Evolutionary conservation across 2,888 invertebrate species (phyloP).

Genomic region (Acheta domesticus): DNA sequence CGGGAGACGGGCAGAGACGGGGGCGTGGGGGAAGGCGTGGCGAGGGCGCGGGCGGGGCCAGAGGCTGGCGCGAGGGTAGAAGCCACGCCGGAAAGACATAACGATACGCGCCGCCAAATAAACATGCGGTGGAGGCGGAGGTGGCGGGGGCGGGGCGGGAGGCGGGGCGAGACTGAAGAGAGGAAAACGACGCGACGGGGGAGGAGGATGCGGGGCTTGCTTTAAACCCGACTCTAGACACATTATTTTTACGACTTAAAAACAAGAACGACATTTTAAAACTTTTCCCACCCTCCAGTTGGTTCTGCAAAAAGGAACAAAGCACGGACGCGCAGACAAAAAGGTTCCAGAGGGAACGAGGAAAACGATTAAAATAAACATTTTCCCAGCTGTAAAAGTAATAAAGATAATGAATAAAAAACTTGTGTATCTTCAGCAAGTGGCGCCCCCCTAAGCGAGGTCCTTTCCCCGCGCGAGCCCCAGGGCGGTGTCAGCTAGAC

Average conservation of each 20-base stretch:
- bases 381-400: slow-evolving; percentile 21
- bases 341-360: slow-evolving; percentile 19
- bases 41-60: too few relatives aligned
- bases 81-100: too few relatives aligned
- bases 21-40: too few relatives aligned
- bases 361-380: slow-evolving; percentile 26
- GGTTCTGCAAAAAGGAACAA: neutral
- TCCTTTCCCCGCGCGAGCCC: neutral
- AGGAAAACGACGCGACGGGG: neutral
- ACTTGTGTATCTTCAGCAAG: slow-evolving; percentile 11
- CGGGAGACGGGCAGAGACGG: too few relatives aligned
- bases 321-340: slow-evolving; percentile 2
- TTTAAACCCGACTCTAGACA: slow-evolving; percentile 29
- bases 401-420: slow-evolving; percentile 20
- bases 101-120: neutral
- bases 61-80: too few relatives aligned
- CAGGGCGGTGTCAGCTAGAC: neutral
- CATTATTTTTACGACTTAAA: slow-evolving; percentile 31
- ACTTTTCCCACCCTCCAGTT: slow-evolving; percentile 12
- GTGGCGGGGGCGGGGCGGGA: neutral
- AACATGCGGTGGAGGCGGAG: neutral
- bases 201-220: neutral
- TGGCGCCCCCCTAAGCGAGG: neutral
- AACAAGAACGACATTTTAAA: slow-evolving; percentile 27
- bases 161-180: neutral